Evolutionary conservation across 2,113 vertebrate genomes (phyloP).

Genomic region (Notothenia rossii): DNA sequence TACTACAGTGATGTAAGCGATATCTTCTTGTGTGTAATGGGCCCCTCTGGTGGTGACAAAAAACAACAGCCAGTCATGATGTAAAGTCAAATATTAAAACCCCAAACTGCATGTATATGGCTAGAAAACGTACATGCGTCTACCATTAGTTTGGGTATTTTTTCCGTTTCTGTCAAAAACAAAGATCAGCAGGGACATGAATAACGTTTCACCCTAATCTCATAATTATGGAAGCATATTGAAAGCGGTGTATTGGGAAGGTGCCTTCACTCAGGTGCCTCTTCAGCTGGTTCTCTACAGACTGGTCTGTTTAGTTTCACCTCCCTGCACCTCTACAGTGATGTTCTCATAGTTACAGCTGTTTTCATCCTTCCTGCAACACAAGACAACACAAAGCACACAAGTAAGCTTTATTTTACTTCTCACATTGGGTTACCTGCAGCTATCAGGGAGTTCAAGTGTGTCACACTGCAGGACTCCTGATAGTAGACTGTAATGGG

Average conservation of each 20-base stretch:
- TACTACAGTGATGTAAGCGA: neutral
- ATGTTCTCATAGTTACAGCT: neutral
- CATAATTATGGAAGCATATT: neutral
- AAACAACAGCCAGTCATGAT: neutral
- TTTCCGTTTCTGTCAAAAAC: neutral
- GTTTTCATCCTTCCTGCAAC: conserved; percentile 21
- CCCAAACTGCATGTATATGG: neutral
- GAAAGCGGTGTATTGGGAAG: neutral
- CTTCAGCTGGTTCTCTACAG: conserved; percentile 13
- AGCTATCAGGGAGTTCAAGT: neutral
- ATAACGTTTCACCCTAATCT: neutral
- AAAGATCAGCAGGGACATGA: neutral
- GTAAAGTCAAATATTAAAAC: neutral
- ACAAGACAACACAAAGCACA: neutral
- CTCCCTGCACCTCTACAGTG: neutral
- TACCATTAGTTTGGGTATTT: neutral
- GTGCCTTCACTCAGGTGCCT: no score
- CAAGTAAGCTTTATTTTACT: neutral
- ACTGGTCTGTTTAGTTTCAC: neutral
- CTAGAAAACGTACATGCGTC: neutral
- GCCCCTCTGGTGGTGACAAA: conserved; percentile 27
- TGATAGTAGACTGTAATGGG: neutral
- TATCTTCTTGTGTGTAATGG: neutral
- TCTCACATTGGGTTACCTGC: neutral
- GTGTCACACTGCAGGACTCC: neutral